Percentiles rank a stretch among this genome's conserved stretches.
Conservation (phyloP, 2,888 invertebrate genomes). For the Cephus pygmeus region DNA sequence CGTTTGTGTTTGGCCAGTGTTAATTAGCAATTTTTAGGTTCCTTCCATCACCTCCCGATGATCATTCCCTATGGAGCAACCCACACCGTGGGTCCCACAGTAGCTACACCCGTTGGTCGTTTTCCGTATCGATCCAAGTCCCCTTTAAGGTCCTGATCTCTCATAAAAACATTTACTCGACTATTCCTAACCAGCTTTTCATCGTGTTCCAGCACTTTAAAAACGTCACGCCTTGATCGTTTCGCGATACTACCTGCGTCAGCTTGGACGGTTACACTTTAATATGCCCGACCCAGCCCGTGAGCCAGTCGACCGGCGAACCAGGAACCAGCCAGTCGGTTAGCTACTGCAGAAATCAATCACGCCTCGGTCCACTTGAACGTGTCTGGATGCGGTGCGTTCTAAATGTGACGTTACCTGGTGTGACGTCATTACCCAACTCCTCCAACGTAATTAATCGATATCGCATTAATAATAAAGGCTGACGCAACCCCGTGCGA, state of each 20-base stretch:
- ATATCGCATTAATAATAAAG: background rate
- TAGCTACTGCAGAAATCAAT: constrained; percentile 7
- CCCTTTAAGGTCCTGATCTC: background rate
- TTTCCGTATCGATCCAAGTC: background rate
- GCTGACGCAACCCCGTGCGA: background rate
- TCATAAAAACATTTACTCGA: background rate
- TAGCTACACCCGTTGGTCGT: too few species aligned
- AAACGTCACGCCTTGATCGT: background rate
- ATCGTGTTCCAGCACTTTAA: background rate
- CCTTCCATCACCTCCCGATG: constrained; percentile 6
- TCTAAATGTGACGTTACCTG: background rate
- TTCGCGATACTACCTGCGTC: constrained; percentile 1
- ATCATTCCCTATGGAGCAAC: background rate
- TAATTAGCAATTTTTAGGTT: constrained; percentile 19
- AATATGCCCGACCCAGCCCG: background rate
- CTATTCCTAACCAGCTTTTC: background rate
- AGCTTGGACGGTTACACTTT: constrained; percentile 5
- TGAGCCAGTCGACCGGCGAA: background rate
- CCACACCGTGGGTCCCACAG: too few species aligned
- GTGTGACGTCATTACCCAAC: background rate
- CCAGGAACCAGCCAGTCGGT: background rate
- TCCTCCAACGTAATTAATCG: background rate
- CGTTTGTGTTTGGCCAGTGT: constrained; percentile 21
- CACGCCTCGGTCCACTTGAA: background rate
- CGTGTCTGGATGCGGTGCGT: background rate